These are phyloP conservation scores for Diglossa cyanea DNA, from an alignment of 2,797 vertebrate genomes.

Conservation along the genomic window DNA sequence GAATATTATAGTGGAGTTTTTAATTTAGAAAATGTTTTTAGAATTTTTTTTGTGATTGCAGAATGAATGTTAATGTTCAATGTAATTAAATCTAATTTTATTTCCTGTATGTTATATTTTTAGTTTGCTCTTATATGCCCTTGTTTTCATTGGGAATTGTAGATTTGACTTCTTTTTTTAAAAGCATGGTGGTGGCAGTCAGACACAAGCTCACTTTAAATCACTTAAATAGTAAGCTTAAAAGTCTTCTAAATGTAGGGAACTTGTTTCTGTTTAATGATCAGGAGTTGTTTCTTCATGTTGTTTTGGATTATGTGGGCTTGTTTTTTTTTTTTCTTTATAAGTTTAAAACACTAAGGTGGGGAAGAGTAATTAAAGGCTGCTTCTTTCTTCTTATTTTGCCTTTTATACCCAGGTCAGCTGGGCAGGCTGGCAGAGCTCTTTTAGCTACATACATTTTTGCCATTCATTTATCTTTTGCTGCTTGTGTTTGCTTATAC, in stretches of 20 bases:
- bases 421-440: background rate
- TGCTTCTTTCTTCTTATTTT: background rate
- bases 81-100: constrained; percentile 68
- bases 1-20: constrained; percentile 15
- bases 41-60: constrained; percentile 49
- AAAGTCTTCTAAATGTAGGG: background rate
- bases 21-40: constrained; percentile 40
- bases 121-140: constrained; percentile 38
- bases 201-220: background rate
- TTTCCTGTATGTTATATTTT: constrained; percentile 68
- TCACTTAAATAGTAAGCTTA: background rate
- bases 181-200: constrained; percentile 1
- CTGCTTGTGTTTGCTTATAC: background rate
- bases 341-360: background rate
- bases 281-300: background rate
- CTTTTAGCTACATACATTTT: background rate
- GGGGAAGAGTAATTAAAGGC: background rate
- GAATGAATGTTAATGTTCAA: constrained; percentile 16
- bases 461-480: background rate
- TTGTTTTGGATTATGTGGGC: background rate
- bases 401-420: background rate
- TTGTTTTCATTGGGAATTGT: constrained; percentile 26
- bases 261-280: background rate
- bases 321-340: background rate
- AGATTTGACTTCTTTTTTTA: background rate